Conservation (phyloP, 2,797 vertebrate species). For the Anableps anableps region DNA sequence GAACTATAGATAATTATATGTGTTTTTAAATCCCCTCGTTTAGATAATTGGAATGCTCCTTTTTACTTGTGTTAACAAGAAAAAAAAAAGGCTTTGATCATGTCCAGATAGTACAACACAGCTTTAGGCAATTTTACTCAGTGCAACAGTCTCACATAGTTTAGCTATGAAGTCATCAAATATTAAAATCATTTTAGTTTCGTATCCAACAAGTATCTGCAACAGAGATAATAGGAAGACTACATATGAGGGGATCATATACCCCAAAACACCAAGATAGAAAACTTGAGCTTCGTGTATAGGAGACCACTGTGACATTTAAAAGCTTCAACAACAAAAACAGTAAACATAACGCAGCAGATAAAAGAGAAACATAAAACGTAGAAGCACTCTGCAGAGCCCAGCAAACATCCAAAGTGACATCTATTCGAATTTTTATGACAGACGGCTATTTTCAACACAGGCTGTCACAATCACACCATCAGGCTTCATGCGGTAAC, state of each 20-base stretch:
- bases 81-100: not conserved
- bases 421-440: not conserved
- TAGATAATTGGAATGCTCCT: not conserved
- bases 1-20: not conserved
- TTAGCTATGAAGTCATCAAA: not conserved
- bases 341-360: not conserved
- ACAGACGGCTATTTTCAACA: slow-evolving; percentile 11
- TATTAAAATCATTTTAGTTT: not conserved
- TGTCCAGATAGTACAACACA: not conserved
- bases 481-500: not conserved
- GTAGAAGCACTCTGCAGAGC: not conserved
- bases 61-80: not conserved
- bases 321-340: not conserved
- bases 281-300: not conserved
- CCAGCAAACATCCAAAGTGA: slow-evolving; percentile 2
- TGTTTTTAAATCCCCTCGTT: slow-evolving; percentile 1
- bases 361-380: slow-evolving; percentile 2
- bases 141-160: not conserved
- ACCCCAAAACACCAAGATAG: not conserved
- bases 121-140: not conserved
- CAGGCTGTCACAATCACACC: slow-evolving; percentile 4
- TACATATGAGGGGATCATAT: no score
- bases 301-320: not conserved
- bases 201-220: not conserved
- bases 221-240: not conserved